Conservation (phyloP, 2,797 vertebrate species). For the Sebastes melanostomus region DNA sequence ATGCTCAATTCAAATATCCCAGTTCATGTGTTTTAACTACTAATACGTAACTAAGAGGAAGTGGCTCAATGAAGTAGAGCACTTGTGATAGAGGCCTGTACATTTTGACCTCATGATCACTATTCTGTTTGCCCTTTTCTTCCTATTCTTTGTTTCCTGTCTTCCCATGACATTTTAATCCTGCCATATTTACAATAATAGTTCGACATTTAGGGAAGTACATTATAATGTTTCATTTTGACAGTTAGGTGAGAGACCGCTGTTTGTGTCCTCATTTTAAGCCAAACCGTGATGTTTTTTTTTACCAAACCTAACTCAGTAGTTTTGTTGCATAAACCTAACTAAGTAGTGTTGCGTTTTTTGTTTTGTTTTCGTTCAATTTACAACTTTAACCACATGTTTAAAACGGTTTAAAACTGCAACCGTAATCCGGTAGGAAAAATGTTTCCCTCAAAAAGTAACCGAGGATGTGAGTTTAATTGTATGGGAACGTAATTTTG, state of each 20-base stretch:
- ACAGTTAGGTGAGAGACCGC: neutral
- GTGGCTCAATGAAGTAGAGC: neutral
- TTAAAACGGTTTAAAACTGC: no score
- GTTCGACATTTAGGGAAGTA: neutral
- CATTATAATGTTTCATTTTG: neutral
- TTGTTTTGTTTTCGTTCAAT: no score
- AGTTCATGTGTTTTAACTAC: neutral
- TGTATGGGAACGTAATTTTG: no score
- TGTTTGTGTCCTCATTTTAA: no score
- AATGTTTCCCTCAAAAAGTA: no score
- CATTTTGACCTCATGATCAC: neutral
- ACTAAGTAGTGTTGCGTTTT: no score
- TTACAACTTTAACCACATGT: no score
- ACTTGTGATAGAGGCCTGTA: neutral
- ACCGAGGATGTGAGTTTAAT: no score
- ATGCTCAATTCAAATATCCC: neutral
- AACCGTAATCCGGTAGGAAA: no score
- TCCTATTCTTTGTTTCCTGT: neutral
- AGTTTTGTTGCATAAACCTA: no score
- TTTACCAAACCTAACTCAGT: no score
- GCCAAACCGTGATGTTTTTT: accelerated
- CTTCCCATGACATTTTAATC: neutral
- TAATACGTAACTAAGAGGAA: neutral
- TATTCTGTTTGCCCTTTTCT: neutral
- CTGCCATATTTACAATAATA: neutral